Conservation (phyloP, 2,113 vertebrate genomes). For the Rhynchomys soricoides region DNA sequence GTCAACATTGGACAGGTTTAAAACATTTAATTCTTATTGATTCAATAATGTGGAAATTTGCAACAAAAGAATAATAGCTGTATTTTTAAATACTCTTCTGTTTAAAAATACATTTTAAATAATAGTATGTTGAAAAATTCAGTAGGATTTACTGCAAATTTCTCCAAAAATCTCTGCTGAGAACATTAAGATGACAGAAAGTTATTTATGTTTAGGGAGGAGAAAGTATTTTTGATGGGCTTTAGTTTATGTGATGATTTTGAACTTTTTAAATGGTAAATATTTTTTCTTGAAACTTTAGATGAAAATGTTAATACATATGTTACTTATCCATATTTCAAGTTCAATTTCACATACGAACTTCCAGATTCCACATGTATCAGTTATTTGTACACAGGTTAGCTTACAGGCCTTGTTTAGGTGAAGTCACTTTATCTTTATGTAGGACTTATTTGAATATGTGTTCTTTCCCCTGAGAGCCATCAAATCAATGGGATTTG, state of each 20-base stretch:
- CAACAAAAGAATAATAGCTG: not conserved
- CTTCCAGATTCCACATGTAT: not conserved
- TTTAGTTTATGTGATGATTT: not conserved
- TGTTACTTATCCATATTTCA: not conserved
- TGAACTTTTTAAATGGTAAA: not conserved
- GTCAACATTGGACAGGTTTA: not conserved
- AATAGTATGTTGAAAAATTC: not conserved
- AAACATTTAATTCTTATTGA: not conserved
- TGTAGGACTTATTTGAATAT: not conserved
- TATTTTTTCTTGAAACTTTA: not conserved
- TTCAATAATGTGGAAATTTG: not conserved
- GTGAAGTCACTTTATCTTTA: not conserved
- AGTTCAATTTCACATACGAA: not conserved
- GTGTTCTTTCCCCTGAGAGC: not conserved
- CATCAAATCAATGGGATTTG: not conserved
- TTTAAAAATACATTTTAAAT: not conserved
- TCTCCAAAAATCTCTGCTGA: not conserved
- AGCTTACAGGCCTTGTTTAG: not conserved
- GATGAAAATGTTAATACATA: not conserved
- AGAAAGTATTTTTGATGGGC: not conserved
- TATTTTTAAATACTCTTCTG: not conserved
- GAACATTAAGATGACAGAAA: not conserved
- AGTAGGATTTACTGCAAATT: not conserved
- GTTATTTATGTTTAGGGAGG: not conserved
- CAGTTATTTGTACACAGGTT: not conserved